Base-by-base conservation (phyloP, 2,113 vertebrate genomes). In the Hydrochoerus hydrochaeris region DNA sequence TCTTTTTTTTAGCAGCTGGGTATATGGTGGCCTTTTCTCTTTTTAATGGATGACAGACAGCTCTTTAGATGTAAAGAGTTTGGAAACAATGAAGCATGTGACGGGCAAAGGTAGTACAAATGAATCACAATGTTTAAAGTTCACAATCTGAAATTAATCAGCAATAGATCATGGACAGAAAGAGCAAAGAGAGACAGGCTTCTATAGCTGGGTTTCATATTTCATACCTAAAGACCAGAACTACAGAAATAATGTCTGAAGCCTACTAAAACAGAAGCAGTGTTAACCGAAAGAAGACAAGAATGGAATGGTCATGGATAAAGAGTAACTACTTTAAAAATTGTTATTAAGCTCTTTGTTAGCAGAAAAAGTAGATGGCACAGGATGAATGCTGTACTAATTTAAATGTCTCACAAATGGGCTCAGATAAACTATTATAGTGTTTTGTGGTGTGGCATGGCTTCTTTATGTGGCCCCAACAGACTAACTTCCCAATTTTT, bases 61-160 rank as follows among this genome's bases (percentile, higher is more conserved):
- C 28, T 84, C 90, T 84, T 97, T 46, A 78, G 57, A 86, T 77
- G 58, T 95, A 92, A 95, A 95, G 88, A 96, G 67, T 94, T 90
- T 93, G 92, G 92, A 95, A 96, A 92, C 84, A 92, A 85, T 91
- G 92, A 94, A 85, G 71, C 84, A 97, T 86, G 91, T 69, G 92
- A 95, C 85, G 24, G 58, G 85, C 77, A 97, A 85, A 96, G 94
- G 62, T 73, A 96, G 91, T 84, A 60, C 90, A 96, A 97, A 95
- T 96, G 91, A 97, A 95, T 96, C 94, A 94, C 67, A 92, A 84
- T 81, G 97, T 93, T 96, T 96, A 96, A 97, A 97, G 96, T 97
- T 97, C 96, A 96, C 96, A 96, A 97, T 95, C 52, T 94, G 93
- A 94, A 96, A 69, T 97, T 96, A 97, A 93, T 97, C 88, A 95